Evolutionary conservation across 2,113 vertebrate species (phyloP).

Genomic region (Vulpes vulpes): DNA sequence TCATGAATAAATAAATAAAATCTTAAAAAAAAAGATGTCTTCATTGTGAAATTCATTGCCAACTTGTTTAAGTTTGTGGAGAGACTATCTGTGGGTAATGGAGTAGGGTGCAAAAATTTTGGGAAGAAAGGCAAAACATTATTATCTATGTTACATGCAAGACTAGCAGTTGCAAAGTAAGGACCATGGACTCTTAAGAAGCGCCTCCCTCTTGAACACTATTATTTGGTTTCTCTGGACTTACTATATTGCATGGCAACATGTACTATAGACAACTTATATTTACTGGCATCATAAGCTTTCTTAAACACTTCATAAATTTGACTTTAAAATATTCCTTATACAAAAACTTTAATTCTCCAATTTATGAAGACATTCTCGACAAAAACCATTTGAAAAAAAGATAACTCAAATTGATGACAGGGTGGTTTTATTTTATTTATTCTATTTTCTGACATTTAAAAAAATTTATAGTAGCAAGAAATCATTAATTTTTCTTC

Average conservation of each 20-base stretch:
- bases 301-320: background rate
- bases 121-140: background rate
- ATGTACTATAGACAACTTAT: background rate
- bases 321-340: conserved; percentile 36
- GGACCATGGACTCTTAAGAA: background rate
- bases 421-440: background rate
- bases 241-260: background rate
- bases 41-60: conserved; percentile 27
- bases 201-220: background rate
- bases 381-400: conserved; percentile 15
- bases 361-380: background rate
- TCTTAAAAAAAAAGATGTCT: background rate
- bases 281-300: conserved; percentile 15
- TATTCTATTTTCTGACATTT: conserved; percentile 1
- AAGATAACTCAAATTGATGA: background rate
- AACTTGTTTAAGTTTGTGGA: background rate
- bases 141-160: background rate
- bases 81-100: conserved; percentile 17
- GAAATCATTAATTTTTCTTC: conserved; percentile 24
- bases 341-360: conserved; percentile 12
- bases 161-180: background rate
- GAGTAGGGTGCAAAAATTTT: background rate
- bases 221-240: background rate
- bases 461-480: background rate
- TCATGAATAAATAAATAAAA: too few species aligned